A percentile compares a stretch with the other conserved stretches of the same genome.
These are phyloP conservation scores for Drosophila lutescens DNA, from an alignment of 2,888 invertebrate species.

Conservation along the genomic window DNA sequence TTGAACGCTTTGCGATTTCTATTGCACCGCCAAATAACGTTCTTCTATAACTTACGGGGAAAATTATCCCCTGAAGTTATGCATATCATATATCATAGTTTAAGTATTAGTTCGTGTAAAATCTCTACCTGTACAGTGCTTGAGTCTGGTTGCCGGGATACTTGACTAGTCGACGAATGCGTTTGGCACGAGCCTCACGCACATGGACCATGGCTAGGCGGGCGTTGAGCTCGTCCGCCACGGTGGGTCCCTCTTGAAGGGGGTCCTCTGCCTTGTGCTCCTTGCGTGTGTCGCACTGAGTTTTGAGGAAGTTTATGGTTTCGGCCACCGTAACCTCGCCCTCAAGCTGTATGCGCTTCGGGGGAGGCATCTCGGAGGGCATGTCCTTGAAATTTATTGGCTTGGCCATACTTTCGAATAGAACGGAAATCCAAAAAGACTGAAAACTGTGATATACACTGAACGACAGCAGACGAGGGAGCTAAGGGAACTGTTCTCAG, in stretches of 20 bases:
- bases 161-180: conserved; percentile 70
- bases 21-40: too few relatives aligned
- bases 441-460: conserved; percentile 3
- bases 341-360: conserved; percentile 48
- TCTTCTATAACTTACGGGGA: too few relatives aligned
- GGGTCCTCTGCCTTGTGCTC: conserved; percentile 28
- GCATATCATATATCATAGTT: too few relatives aligned
- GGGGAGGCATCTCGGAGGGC: conserved; percentile 47
- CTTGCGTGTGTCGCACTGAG: conserved; percentile 23
- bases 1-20: too few relatives aligned
- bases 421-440: conserved; percentile 8
- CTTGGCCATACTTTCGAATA: conserved; percentile 51
- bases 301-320: conserved; percentile 43
- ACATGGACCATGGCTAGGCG: conserved; percentile 69
- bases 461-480: conserved; percentile 10
- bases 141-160: conserved; percentile 48
- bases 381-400: conserved; percentile 53
- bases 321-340: conserved; percentile 41
- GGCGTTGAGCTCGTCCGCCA: conserved; percentile 78
- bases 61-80: too few relatives aligned
- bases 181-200: conserved; percentile 69
- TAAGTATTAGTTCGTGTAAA: too few relatives aligned
- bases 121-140: conserved; percentile 56
- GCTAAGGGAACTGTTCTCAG: not conserved
- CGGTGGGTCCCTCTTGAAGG: conserved; percentile 51